Percentiles rank a stretch among this genome's conserved stretches.
phyloP scores from a whole-genome alignment of 1,140 invertebrate species.

The Zaprionus camerounensis region DNA sequence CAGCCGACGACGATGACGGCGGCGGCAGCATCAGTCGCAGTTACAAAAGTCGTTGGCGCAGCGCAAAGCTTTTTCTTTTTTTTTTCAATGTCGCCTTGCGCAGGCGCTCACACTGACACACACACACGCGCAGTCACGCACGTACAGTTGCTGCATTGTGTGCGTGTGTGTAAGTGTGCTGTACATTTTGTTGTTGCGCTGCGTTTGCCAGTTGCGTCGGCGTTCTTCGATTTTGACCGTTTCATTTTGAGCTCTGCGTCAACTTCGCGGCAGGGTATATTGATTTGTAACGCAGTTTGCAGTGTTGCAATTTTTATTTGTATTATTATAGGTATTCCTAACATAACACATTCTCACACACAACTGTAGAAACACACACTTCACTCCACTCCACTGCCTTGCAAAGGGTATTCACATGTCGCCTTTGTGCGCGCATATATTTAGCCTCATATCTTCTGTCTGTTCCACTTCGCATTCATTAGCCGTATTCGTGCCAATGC shows the following conservation, averaged over 20 bases:
- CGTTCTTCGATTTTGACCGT: constrained; percentile 54
- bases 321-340: not conserved
- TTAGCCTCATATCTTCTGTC: constrained; percentile 35
- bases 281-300: not conserved
- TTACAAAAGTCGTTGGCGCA: constrained; percentile 32
- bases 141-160: not conserved
- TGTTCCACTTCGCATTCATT: constrained; percentile 78
- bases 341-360: not conserved
- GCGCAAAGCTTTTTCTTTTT: constrained; percentile 14
- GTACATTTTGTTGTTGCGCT: constrained; percentile 1
- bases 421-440: not conserved
- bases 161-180: constrained; percentile 14
- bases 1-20: not conserved
- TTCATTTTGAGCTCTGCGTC: constrained; percentile 42
- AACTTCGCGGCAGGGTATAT: not conserved
- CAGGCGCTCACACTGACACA: constrained; percentile 9
- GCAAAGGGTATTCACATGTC: constrained; percentile 26
- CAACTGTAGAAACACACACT: not conserved
- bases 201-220: constrained; percentile 54
- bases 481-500: constrained; percentile 66
- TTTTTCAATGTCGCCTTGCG: constrained; percentile 49
- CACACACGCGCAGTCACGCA: constrained; percentile 20
- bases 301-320: not conserved
- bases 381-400: not conserved
- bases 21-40: constrained; percentile 10